Base-by-base conservation (phyloP, 2,797 vertebrate genomes). In the Decapterus maruadsi region DNA sequence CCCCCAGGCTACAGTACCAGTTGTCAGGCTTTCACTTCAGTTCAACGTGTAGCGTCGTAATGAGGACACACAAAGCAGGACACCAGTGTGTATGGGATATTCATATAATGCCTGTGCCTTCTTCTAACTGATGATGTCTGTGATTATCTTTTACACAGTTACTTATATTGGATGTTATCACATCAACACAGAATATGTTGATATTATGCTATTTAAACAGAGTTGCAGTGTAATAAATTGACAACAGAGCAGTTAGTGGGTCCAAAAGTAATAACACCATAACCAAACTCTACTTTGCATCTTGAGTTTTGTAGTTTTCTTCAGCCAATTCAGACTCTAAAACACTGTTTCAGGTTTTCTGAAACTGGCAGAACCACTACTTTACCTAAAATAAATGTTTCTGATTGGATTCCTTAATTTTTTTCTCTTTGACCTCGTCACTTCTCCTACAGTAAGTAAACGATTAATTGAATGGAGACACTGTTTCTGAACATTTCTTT, bases 21-120 rank as follows among this genome's bases (percentile, higher is more conserved):
- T 58, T 75, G 12, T 56, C 50, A 65, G 67, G 70, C 56, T 60
- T 80, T 82, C 50, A 56, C 54, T 55, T 69, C 38, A 36, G 64
- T 67, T 53, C 26, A 70, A 48, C 62, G 54, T 57, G 57, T 13
- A 36, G 50, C 34, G 34, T 60, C 54, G 43, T 73, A 51, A 61
- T 59, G 16, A 45, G 11, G 68, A 62, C n/a, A 20, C 53, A 60
- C 4, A 72, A 61, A 51, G 65, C 16, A 31, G 16, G 12, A 19
- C 36, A 43, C 1, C 13, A 16, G 20, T 29, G 62, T 50, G 51
- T 61, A n/a, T 22, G 38, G 34, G 46, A 59, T 57, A 36, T 22
- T 22, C 2, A 8, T n/a, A 12, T 17, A 43, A 16, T n/a, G 36
- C 5, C 16, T 46, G 6, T 61, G 43, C 40, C 22, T 40, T 22